Percentiles rank a stretch among this genome's conserved stretches.
Evolutionary conservation across 1,140 invertebrate genomes (phyloP).

Genomic region (Heterodera schachtii): DNA sequence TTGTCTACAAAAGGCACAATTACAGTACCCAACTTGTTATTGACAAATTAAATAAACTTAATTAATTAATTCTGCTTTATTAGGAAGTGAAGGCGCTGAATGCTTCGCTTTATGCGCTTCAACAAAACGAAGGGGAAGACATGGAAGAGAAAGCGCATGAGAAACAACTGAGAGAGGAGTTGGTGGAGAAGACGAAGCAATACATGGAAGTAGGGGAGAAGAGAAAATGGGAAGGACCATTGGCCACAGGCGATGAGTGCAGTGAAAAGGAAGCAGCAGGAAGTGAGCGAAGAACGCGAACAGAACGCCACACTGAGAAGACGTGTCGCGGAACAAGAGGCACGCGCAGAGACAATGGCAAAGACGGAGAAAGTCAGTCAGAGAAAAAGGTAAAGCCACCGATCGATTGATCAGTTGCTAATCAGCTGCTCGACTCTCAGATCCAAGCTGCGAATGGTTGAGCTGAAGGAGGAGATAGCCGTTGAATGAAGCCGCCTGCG

Average conservation of each 20-base stretch:
- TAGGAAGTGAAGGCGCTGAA: conserved; percentile 35
- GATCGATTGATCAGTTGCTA: conserved; percentile 25
- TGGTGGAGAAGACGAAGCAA: conserved; percentile 19
- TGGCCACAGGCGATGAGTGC: background rate
- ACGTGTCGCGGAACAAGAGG: conserved; percentile 25
- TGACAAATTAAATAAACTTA: no score
- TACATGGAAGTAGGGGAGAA: conserved; percentile 5
- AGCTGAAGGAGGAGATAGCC: conserved; percentile 52
- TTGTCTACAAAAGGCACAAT: no score
- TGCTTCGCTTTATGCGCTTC: conserved; percentile 13
- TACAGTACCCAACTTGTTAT: no score
- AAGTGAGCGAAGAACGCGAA: conserved; percentile 41
- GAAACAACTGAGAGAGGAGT: conserved; percentile 10
- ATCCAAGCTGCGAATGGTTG: conserved; percentile 50
- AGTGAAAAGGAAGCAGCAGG: conserved; percentile 50
- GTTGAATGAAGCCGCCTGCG: conserved; percentile 48
- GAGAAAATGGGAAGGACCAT: background rate
- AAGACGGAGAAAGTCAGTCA: conserved; percentile 28
- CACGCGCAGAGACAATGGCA: conserved; percentile 20
- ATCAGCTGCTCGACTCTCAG: conserved; percentile 46
- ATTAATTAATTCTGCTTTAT: no score
- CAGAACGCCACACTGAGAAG: conserved; percentile 26
- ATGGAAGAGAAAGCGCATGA: background rate
- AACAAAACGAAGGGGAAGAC: background rate
- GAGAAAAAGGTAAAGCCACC: no score